A percentile compares a stretch with the other conserved stretches of the same genome.
These are phyloP conservation scores for Cynoglossus semilaevis DNA, from an alignment of 2,113 vertebrate species.

Conservation along the genomic window DNA sequence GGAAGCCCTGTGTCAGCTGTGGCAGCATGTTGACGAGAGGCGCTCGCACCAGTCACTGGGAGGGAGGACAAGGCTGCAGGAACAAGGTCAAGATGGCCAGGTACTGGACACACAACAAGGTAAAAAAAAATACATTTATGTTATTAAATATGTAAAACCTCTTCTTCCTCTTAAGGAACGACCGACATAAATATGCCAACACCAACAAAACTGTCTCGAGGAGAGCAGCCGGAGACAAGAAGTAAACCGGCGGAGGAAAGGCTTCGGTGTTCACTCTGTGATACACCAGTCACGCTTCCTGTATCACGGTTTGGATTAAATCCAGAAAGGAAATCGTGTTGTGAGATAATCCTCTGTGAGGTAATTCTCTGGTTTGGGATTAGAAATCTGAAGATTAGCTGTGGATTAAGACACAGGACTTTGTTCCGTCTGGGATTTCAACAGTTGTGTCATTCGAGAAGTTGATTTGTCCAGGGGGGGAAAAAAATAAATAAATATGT, in stretches of 20 bases:
- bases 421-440: neutral
- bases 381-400: neutral
- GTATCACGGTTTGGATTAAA: slow-evolving; percentile 20
- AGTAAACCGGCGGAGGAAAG: slow-evolving; percentile 37
- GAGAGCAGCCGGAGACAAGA: slow-evolving; percentile 66
- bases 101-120: slow-evolving; percentile 47
- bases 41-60: slow-evolving; percentile 74
- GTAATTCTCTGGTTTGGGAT: slow-evolving; percentile 1
- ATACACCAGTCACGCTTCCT: neutral
- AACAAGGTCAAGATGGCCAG: slow-evolving; percentile 78
- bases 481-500: neutral
- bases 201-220: slow-evolving; percentile 75
- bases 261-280: neutral
- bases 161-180: slow-evolving; percentile 70
- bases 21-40: slow-evolving; percentile 77
- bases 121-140: neutral
- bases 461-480: neutral
- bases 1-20: slow-evolving; percentile 75
- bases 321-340: slow-evolving; percentile 23
- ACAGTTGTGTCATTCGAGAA: neutral
- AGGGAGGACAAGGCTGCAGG: slow-evolving; percentile 81
- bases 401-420: neutral
- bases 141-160: neutral
- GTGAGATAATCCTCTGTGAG: slow-evolving; percentile 10
- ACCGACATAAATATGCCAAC: slow-evolving; percentile 78